Evolutionary conservation across 1,140 invertebrate genomes (phyloP).

Genomic region (Chironomus tepperi): DNA sequence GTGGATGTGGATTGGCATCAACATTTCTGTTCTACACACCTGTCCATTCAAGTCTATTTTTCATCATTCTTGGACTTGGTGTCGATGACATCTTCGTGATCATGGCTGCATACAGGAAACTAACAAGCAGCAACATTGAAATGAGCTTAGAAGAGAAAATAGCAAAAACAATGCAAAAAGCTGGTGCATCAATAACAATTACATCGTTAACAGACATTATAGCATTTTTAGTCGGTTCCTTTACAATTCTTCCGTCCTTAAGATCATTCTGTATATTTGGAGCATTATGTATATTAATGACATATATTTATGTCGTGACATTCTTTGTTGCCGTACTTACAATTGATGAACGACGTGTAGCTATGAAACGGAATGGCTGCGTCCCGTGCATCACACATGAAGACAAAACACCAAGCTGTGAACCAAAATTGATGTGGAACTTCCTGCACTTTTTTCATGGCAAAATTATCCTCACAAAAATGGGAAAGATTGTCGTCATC

Average conservation of each 20-base stretch:
- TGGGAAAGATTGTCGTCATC: conserved; percentile 42
- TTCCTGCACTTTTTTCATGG: conserved; percentile 19
- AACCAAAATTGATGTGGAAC: conserved; percentile 15
- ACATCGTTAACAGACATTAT: conserved; percentile 76
- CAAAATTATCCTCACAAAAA: conserved; percentile 38
- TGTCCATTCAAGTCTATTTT: conserved; percentile 71
- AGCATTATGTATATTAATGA: conserved; percentile 58
- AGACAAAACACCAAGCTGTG: conserved; percentile 5
- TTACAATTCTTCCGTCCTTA: conserved; percentile 62
- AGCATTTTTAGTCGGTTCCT: conserved; percentile 62
- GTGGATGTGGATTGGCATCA: conserved; percentile 64
- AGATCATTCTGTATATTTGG: conserved; percentile 69
- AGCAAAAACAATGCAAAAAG: conserved; percentile 62
- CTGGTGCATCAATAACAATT: conserved; percentile 72
- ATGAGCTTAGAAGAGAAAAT: conserved; percentile 48
- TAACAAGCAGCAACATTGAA: conserved; percentile 41
- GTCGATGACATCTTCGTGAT: conserved; percentile 77
- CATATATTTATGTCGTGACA: conserved; percentile 65
- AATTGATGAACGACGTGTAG: conserved; percentile 56
- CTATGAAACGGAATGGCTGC: conserved; percentile 53
- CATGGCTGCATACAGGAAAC: conserved; percentile 60
- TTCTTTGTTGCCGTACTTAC: conserved; percentile 70
- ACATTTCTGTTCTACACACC: conserved; percentile 66
- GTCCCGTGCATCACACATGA: conserved; percentile 58
- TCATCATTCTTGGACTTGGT: conserved; percentile 70